Base-by-base conservation (phyloP, 2,888 invertebrate genomes). In the Trissoscelio sp. region DNA sequence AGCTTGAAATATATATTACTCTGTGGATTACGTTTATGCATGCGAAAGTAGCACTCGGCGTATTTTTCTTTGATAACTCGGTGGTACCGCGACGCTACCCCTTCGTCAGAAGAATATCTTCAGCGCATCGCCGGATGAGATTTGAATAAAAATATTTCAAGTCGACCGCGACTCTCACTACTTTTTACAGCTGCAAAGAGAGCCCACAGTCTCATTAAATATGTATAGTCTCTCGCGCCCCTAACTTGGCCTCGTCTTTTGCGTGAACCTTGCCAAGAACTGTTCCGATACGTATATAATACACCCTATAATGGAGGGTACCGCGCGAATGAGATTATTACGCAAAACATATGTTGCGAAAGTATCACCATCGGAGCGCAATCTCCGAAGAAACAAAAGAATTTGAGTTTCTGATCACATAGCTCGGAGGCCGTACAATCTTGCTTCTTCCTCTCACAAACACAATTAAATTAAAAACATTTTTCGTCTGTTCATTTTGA, bases 31-130 rank as follows among this genome's bases (percentile, higher is more conserved):
- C 86, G 87, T 87, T 89, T 91, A 91, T 90, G 91, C 88, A 90
- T 90, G 88, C 90, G 86, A 87, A 85, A 87, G 88, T 88, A 87
- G 88, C 86, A 86, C 88, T 89, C 88, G 81, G 83, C 81, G 81
- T 87, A 89, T 91, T 91, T 91, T 91, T 90, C 91, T 91, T 91
- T 91, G 91, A 91, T 91, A 91, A 85, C 81, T 81, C 82, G 75
- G 53, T 51, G 53, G 62, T 39, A 14, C 58, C 74, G 62, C 75
- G 53, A 64, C 51, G 62, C 77, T 82, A 83, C 83, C 80, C 83
- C 75, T 78, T 82, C 83, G 85, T 85, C 85, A 85, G 81, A 85
- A 85, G 83, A 86, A 84, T 86, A 83, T 84, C 86, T 83, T 85
- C 85, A 84, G 85, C 83, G 86, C 83, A 83, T 82, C 84, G 81